A percentile compares a stretch with the other conserved stretches of the same genome.
These are phyloP conservation scores for Ectemnius lituratus DNA, from an alignment of 2,888 invertebrate genomes.

Conservation along the genomic window DNA sequence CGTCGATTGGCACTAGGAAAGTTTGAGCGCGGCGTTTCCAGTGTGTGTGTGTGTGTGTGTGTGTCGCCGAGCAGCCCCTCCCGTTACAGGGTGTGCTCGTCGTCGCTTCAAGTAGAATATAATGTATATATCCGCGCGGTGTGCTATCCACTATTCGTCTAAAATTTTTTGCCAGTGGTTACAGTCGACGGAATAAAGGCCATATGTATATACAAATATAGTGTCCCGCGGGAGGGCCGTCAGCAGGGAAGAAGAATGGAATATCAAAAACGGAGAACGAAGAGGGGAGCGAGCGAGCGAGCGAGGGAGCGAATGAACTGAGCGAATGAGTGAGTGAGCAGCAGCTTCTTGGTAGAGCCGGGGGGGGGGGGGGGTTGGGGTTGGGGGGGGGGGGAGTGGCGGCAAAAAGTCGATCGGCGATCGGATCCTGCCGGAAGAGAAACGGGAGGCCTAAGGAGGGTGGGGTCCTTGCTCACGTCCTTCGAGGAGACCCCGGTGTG, in stretches of 20 bases:
- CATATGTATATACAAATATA: too few relatives aligned
- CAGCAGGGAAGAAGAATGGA: not conserved
- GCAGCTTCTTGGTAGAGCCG: too few relatives aligned
- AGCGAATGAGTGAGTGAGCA: too few relatives aligned
- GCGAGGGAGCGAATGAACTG: not conserved
- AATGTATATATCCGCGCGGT: too few relatives aligned
- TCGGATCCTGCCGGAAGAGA: slow-evolving; percentile 20
- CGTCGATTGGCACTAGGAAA: slow-evolving; percentile 54
- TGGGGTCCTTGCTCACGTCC: slow-evolving; percentile 35
- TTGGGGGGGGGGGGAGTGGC: not conserved
- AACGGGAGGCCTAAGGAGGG: slow-evolving; percentile 15
- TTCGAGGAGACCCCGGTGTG: slow-evolving; percentile 28
- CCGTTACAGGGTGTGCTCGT: not conserved
- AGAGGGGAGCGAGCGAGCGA: not conserved
- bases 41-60: too few relatives aligned
- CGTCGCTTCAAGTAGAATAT: not conserved
- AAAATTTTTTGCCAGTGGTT: too few relatives aligned
- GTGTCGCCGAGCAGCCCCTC: not conserved
- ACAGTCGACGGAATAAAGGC: too few relatives aligned
- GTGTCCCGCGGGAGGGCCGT: too few relatives aligned
- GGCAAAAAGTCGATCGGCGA: slow-evolving; percentile 12
- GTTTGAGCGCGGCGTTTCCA: slow-evolving; percentile 4
- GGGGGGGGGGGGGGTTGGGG: too few relatives aligned
- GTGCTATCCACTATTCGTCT: too few relatives aligned
- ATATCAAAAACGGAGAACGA: slow-evolving; percentile 3